phyloP scores from a whole-genome alignment of 2,113 vertebrate genomes.

The Raja brachyura region DNA sequence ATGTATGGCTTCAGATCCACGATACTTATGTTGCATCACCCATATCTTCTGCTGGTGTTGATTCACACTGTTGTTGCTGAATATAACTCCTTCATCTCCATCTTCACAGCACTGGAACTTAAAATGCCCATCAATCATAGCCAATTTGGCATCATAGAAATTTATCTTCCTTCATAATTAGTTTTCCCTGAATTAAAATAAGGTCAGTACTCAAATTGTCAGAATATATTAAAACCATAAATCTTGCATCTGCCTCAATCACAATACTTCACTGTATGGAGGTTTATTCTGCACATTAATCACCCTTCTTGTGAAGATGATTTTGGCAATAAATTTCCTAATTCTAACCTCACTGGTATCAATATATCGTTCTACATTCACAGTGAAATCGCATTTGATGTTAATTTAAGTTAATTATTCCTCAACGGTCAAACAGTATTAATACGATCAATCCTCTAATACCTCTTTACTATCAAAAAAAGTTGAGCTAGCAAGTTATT shows the following conservation, averaged over 20 bases:
- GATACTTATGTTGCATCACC: background rate
- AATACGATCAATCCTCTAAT: background rate
- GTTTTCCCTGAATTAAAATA: background rate
- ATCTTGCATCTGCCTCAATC: background rate
- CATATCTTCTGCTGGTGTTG: background rate
- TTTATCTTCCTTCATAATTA: background rate
- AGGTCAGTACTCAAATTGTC: background rate
- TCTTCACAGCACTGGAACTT: background rate
- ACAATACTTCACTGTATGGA: background rate
- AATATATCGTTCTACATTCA: background rate
- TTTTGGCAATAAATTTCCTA: background rate
- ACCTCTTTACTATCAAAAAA: background rate
- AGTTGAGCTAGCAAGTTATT: too few relatives aligned
- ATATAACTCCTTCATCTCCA: background rate
- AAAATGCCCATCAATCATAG: background rate
- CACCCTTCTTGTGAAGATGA: background rate
- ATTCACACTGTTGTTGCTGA: background rate
- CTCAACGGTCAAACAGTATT: background rate
- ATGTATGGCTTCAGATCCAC: background rate
- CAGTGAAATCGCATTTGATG: background rate
- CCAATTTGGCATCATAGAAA: background rate
- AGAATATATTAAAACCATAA: background rate
- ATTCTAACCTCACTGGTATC: background rate
- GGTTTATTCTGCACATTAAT: background rate
- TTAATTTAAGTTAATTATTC: background rate